Evolutionary conservation across 1,140 invertebrate species (phyloP).

Genomic region (Oppia nitens): DNA sequence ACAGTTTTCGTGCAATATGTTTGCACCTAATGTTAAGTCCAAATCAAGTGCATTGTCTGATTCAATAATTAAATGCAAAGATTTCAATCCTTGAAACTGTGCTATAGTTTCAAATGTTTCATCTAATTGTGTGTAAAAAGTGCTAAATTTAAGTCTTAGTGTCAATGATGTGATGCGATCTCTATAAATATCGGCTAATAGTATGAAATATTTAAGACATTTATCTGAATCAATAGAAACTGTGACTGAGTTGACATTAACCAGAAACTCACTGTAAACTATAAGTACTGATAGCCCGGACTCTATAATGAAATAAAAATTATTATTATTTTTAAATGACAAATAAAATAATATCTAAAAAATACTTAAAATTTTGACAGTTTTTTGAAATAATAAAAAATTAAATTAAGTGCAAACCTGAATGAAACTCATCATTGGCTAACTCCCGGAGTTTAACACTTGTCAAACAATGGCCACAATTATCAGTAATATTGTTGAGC

Average conservation of each 20-base stretch:
- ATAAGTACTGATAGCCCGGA: not conserved
- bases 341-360: not conserved
- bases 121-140: not conserved
- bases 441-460: not conserved
- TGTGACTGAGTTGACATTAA: not conserved
- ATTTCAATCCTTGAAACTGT: not conserved
- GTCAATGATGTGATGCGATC: not conserved
- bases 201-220: not conserved
- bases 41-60: not conserved
- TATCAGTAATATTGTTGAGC: not conserved
- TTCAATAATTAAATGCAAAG: not conserved
- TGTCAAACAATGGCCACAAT: not conserved
- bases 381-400: too few species aligned
- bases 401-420: too few species aligned
- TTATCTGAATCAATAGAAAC: not conserved
- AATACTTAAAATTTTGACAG: not conserved
- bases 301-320: not conserved
- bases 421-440: not conserved
- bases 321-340: not conserved
- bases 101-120: not conserved
- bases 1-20: not conserved
- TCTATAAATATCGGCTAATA: not conserved
- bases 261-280: not conserved
- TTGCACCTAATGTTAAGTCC: not conserved
- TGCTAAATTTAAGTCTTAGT: not conserved